Percentiles rank a stretch among this genome's conserved stretches.
Conservation (phyloP, 2,888 invertebrate species). For the Tetheella fluctuosa region DNA sequence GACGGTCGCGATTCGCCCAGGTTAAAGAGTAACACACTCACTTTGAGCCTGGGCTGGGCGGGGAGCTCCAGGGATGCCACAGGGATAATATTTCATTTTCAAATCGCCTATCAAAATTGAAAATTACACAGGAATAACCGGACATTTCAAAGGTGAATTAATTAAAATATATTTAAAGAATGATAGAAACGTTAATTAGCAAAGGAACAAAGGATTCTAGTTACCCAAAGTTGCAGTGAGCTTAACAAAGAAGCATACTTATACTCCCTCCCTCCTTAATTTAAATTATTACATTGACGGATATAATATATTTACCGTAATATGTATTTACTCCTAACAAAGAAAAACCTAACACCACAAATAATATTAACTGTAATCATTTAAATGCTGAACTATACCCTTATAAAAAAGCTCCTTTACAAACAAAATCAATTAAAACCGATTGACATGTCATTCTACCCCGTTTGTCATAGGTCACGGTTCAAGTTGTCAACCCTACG, state of each 20-base stretch:
- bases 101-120: too few relatives aligned
- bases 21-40: slow-evolving; percentile 84
- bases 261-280: too few relatives aligned
- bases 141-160: too few relatives aligned
- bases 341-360: background rate
- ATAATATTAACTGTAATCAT: too few relatives aligned
- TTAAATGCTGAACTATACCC: background rate
- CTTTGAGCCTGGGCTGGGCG: slow-evolving; percentile 67
- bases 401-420: slow-evolving; percentile 2
- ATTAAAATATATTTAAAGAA: background rate
- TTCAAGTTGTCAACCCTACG: slow-evolving; percentile 63
- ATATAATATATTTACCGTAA: background rate
- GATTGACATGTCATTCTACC: slow-evolving; percentile 37
- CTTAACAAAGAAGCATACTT: too few relatives aligned
- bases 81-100: background rate
- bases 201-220: background rate
- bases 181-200: background rate
- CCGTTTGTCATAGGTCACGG: slow-evolving; percentile 56
- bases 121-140: too few relatives aligned
- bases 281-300: too few relatives aligned
- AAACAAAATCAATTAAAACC: slow-evolving; percentile 50
- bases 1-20: slow-evolving; percentile 84
- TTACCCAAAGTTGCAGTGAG: background rate
- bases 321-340: background rate
- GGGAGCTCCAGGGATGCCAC: slow-evolving; percentile 59